These are phyloP conservation scores for Oreochromis aureus DNA, from an alignment of 2,113 vertebrate genomes.

Conservation along the genomic window DNA sequence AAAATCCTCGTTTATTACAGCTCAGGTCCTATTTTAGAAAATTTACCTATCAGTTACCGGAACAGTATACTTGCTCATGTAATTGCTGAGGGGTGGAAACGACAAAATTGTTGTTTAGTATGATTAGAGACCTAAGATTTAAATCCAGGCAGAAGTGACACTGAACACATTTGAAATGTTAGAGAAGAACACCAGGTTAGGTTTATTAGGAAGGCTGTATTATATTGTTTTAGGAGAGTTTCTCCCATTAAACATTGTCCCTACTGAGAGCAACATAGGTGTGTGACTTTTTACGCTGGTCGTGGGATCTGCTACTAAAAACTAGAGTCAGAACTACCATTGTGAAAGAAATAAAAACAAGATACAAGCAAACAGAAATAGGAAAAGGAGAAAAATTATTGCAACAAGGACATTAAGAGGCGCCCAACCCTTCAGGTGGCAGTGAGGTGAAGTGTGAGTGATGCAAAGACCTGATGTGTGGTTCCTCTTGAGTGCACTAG, in stretches of 20 bases:
- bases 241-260: neutral
- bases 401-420: neutral
- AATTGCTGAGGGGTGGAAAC: neutral
- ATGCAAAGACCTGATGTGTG: slow-evolving; percentile 17
- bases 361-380: neutral
- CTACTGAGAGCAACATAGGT: neutral
- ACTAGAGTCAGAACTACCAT: neutral
- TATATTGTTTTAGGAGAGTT: neutral
- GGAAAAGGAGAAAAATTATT: neutral
- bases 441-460: slow-evolving; percentile 31
- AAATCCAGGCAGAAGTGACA: neutral
- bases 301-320: neutral
- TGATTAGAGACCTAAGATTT: neutral
- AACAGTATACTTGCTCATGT: neutral
- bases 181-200: neutral
- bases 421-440: slow-evolving; percentile 12
- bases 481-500: slow-evolving; percentile 22
- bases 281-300: neutral
- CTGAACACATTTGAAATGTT: neutral
- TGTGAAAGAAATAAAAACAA: neutral
- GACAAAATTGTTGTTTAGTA: neutral
- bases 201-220: neutral
- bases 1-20: neutral
- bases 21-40: neutral
- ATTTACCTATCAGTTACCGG: neutral